Conservation (phyloP, 2,888 invertebrate genomes). For the Mamestra brassicae region DNA sequence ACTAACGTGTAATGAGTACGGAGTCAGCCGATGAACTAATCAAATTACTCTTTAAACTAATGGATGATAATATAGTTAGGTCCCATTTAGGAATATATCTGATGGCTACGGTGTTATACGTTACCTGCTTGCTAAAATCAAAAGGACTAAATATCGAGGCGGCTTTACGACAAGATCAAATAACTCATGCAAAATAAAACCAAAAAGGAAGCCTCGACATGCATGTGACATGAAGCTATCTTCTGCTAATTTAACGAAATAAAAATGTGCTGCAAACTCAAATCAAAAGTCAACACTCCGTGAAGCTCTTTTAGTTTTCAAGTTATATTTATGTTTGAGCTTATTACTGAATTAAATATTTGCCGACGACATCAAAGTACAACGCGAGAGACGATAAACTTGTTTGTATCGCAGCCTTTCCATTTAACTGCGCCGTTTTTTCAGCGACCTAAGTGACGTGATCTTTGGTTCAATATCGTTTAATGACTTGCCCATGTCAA, state of each 20-base stretch:
- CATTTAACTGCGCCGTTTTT: too few species aligned
- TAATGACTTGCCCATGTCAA: too few species aligned
- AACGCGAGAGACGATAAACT: constrained; percentile 10
- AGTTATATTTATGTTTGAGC: neutral
- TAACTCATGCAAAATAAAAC: constrained; percentile 63
- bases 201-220: constrained; percentile 34
- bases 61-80: neutral
- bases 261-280: constrained; percentile 28
- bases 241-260: constrained; percentile 20
- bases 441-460: too few species aligned
- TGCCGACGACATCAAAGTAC: constrained; percentile 31
- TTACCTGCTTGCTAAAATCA: constrained; percentile 22
- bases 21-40: neutral
- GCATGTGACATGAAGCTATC: constrained; percentile 40
- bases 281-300: constrained; percentile 14
- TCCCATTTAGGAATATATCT: neutral
- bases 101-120: constrained; percentile 11
- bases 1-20: constrained; percentile 6
- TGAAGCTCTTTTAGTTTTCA: constrained; percentile 13
- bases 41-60: constrained; percentile 16
- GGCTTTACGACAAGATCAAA: constrained; percentile 44
- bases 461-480: too few species aligned
- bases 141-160: constrained; percentile 15
- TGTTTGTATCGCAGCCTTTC: too few species aligned
- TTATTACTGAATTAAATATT: constrained; percentile 1